These are phyloP conservation scores for Volucella bombylans DNA, from an alignment of 2,888 invertebrate species.

Conservation along the genomic window DNA sequence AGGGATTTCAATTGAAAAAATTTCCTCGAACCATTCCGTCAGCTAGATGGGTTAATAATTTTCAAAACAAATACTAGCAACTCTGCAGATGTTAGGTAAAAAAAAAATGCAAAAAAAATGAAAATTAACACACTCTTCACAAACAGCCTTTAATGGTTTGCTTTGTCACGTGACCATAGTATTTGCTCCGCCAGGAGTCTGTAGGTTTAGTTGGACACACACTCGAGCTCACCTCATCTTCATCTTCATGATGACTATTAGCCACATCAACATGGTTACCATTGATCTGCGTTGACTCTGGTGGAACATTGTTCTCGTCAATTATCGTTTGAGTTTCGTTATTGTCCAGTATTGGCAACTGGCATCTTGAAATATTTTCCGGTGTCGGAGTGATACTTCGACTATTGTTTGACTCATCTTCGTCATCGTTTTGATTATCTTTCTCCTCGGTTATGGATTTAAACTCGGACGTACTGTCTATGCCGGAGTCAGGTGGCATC, in stretches of 20 bases:
- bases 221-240: slow-evolving; percentile 75
- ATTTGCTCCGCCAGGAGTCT: slow-evolving; percentile 83
- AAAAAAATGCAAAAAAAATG: not conserved
- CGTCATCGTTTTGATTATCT: slow-evolving; percentile 51
- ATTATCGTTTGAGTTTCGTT: slow-evolving; percentile 24
- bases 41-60: slow-evolving; percentile 49
- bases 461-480: slow-evolving; percentile 66
- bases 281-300: slow-evolving; percentile 27
- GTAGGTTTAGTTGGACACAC: slow-evolving; percentile 76
- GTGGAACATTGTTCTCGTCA: slow-evolving; percentile 23
- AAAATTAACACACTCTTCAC: slow-evolving; percentile 75
- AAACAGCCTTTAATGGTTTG: slow-evolving; percentile 85
- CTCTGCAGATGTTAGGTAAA: slow-evolving; percentile 24
- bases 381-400: slow-evolving; percentile 81
- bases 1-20: slow-evolving; percentile 24
- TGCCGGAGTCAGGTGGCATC: slow-evolving; percentile 65
- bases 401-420: slow-evolving; percentile 78
- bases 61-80: slow-evolving; percentile 35
- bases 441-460: slow-evolving; percentile 48
- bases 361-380: slow-evolving; percentile 63
- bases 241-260: slow-evolving; percentile 25
- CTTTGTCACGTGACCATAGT: slow-evolving; percentile 84
- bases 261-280: slow-evolving; percentile 17
- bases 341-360: not conserved
- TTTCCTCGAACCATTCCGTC: slow-evolving; percentile 11